Evolutionary conservation across 2,797 vertebrate genomes (phyloP).

Genomic region (Geotria australis): DNA sequence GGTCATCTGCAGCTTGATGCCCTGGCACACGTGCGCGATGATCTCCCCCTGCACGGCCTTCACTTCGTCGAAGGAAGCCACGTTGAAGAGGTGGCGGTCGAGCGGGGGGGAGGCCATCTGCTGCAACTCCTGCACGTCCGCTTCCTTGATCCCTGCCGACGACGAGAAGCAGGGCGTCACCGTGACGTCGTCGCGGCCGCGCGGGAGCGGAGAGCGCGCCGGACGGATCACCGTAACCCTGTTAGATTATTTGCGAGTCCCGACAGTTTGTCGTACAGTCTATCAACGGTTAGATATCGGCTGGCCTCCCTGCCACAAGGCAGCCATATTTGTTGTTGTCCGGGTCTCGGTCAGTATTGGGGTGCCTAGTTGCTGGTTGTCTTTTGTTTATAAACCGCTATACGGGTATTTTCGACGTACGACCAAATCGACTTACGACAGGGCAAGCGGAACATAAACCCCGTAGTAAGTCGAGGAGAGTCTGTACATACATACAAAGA

Average conservation of each 20-base stretch:
- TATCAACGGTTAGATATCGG: too few species aligned
- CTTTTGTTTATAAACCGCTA: too few species aligned
- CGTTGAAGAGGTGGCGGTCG: slow-evolving; percentile 29
- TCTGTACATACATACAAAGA: too few species aligned
- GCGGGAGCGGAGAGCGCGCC: background rate
- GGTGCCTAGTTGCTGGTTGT: too few species aligned
- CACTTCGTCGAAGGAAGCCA: slow-evolving; percentile 38
- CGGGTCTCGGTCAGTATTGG: too few species aligned
- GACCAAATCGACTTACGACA: too few species aligned
- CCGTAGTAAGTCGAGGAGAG: too few species aligned
- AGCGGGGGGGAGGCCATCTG: slow-evolving; percentile 47
- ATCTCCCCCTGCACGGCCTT: slow-evolving; percentile 38
- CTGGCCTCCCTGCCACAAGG: too few species aligned
- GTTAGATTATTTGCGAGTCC: background rate
- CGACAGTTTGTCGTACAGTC: too few species aligned
- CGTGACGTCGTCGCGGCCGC: background rate
- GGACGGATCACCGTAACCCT: background rate
- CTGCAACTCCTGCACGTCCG: slow-evolving; percentile 47
- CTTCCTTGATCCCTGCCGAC: slow-evolving; percentile 39
- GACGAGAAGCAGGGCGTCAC: background rate
- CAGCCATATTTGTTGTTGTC: too few species aligned
- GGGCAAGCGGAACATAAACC: too few species aligned
- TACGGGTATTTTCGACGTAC: too few species aligned
- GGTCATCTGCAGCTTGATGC: slow-evolving; percentile 15
- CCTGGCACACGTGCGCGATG: slow-evolving; percentile 36